Evolutionary conservation across 2,888 invertebrate genomes (phyloP).

Genomic region (Prostheceraeus crozeri): DNA sequence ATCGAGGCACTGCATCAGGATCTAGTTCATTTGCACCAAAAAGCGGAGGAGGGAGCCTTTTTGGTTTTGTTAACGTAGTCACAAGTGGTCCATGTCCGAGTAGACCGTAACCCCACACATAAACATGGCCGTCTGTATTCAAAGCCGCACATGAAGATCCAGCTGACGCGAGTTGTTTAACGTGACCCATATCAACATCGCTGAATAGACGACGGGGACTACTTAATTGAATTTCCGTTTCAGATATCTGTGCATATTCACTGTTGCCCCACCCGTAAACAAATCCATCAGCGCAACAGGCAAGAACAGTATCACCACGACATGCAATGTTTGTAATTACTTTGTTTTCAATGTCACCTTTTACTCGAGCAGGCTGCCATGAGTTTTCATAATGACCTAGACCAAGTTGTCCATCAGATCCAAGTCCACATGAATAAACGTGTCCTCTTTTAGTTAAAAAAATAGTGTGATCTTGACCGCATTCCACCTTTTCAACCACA

Average conservation of each 20-base stretch:
- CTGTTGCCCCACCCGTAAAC: constrained; percentile 94
- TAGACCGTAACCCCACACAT: constrained; percentile 86
- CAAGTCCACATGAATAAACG: constrained; percentile 82
- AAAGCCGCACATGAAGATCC: constrained; percentile 76
- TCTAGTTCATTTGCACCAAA: constrained; percentile 64
- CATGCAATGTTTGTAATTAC: too few relatives aligned
- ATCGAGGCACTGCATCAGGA: constrained; percentile 61
- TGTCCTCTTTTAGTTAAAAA: constrained; percentile 71
- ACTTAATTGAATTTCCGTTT: constrained; percentile 63
- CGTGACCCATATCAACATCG: constrained; percentile 63
- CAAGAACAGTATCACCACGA: constrained; percentile 76
- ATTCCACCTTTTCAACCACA: constrained; percentile 62
- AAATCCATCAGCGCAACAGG: constrained; percentile 76
- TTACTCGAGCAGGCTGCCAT: constrained; percentile 58
- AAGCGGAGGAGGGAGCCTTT: constrained; percentile 68
- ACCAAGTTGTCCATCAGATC: constrained; percentile 82
- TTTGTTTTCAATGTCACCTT: constrained; percentile 74
- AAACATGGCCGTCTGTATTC: constrained; percentile 75
- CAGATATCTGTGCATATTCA: constrained; percentile 74
- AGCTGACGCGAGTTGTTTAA: constrained; percentile 72
- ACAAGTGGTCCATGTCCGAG: constrained; percentile 78
- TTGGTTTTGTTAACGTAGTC: constrained; percentile 64
- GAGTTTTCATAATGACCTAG: constrained; percentile 51
- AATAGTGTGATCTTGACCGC: constrained; percentile 84
- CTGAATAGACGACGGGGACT: constrained; percentile 63